Percentiles rank a stretch among this genome's conserved stretches.
Conservation (phyloP, 1,140 invertebrate species). For the Saccostrea glomerata region DNA sequence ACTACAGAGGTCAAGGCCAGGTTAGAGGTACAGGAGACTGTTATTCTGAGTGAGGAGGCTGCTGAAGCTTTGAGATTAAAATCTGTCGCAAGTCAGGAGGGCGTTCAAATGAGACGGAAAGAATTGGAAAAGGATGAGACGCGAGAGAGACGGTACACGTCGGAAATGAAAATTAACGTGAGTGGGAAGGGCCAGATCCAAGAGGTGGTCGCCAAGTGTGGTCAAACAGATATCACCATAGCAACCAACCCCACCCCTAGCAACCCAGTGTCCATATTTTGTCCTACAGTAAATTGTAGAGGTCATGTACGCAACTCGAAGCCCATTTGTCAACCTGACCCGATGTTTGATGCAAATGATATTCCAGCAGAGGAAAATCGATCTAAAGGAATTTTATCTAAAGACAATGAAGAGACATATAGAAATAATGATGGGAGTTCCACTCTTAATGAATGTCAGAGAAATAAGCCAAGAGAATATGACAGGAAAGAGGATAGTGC, state of each 20-base stretch:
- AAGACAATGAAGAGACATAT: neutral
- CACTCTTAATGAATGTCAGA: neutral
- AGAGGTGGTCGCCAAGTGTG: neutral
- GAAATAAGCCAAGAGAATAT: neutral
- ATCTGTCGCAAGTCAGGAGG: neutral
- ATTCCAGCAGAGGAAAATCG: neutral
- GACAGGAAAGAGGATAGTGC: neutral
- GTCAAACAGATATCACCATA: neutral
- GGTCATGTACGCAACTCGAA: conserved; percentile 5
- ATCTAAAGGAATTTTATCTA: no score
- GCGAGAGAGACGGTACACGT: neutral
- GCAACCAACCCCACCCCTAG: neutral
- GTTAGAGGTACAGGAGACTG: conserved; percentile 37
- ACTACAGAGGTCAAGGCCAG: neutral
- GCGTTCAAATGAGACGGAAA: neutral
- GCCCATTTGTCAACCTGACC: neutral
- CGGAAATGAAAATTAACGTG: neutral
- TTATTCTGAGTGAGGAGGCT: conserved; percentile 8
- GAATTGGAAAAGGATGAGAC: neutral
- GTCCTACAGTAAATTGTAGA: neutral
- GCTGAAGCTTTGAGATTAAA: neutral
- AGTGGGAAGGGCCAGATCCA: neutral
- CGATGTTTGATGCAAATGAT: neutral
- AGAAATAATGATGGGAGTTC: neutral
- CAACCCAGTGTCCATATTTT: neutral